These are phyloP conservation scores for Anarhynchus alexandrinus DNA, from an alignment of 2,113 vertebrate genomes.

Conservation along the genomic window DNA sequence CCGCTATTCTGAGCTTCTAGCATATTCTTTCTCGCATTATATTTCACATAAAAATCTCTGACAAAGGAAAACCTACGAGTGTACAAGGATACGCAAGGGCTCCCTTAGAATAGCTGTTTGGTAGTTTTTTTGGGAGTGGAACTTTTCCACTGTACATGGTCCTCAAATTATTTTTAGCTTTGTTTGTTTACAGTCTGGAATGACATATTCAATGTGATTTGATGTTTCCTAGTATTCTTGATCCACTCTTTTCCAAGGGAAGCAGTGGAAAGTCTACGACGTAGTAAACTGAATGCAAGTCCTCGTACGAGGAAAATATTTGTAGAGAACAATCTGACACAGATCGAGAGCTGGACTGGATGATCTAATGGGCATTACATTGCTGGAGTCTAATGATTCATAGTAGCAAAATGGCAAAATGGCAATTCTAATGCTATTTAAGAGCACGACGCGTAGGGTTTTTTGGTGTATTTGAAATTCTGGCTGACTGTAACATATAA, in stretches of 20 bases:
- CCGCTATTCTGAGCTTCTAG: background rate
- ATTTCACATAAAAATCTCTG: background rate
- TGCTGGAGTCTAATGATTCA: slow-evolving; percentile 13
- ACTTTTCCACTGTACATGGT: slow-evolving; percentile 32
- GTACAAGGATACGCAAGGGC: background rate
- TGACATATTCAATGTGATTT: slow-evolving; percentile 52
- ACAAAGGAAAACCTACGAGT: background rate
- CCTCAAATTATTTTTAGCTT: slow-evolving; percentile 47
- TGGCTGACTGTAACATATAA: background rate
- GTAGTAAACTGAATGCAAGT: background rate
- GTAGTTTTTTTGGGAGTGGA: background rate
- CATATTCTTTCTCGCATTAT: background rate
- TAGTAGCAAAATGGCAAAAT: background rate
- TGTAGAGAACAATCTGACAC: slow-evolving; percentile 36
- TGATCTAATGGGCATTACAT: slow-evolving; percentile 32
- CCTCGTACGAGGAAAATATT: background rate
- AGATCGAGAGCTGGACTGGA: background rate
- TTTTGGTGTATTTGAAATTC: background rate
- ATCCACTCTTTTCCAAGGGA: slow-evolving; percentile 37
- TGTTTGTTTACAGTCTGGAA: slow-evolving; percentile 53
- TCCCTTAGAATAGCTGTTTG: background rate
- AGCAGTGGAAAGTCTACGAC: slow-evolving; percentile 4
- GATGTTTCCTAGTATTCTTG: slow-evolving; percentile 59
- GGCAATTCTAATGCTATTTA: background rate
- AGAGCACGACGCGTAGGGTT: background rate